Evolutionary conservation across 2,888 invertebrate species (phyloP).

Genomic region (Campoplex nolae): DNA sequence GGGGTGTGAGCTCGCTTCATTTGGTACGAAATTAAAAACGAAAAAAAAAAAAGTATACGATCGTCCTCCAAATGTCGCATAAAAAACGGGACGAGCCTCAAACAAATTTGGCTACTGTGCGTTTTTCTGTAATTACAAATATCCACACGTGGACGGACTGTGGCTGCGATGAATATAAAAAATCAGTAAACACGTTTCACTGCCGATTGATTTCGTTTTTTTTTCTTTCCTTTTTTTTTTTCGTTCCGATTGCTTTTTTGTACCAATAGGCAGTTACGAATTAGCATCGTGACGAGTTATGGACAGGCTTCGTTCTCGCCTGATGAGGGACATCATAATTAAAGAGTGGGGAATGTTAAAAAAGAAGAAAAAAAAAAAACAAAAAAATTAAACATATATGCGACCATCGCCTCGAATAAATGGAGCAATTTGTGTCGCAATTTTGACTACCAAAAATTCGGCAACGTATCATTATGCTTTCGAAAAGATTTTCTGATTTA

Average conservation of each 20-base stretch:
- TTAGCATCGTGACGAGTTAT: slow-evolving; percentile 63
- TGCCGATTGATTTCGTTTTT: slow-evolving; percentile 58
- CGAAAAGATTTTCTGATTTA: neutral
- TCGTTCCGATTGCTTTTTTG: slow-evolving; percentile 24
- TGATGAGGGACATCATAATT: slow-evolving; percentile 64
- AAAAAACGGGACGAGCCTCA: slow-evolving; percentile 72
- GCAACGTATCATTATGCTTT: slow-evolving; percentile 1
- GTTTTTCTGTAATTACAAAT: slow-evolving; percentile 80
- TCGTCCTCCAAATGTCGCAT: slow-evolving; percentile 78
- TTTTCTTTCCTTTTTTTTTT: slow-evolving; percentile 17
- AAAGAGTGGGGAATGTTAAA: slow-evolving; percentile 57
- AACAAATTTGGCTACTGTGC: slow-evolving; percentile 50
- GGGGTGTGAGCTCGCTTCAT: slow-evolving; percentile 76
- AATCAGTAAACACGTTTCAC: slow-evolving; percentile 75
- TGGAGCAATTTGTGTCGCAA: neutral
- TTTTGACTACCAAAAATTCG: neutral
- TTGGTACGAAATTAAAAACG: slow-evolving; percentile 74
- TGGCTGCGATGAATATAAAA: slow-evolving; percentile 57
- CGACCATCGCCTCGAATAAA: neutral
- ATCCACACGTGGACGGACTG: slow-evolving; percentile 75
- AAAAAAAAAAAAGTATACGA: slow-evolving; percentile 68
- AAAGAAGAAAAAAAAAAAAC: neutral
- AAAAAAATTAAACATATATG: slow-evolving; percentile 20
- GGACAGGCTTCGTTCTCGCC: slow-evolving; percentile 43
- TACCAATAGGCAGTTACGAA: slow-evolving; percentile 55